Conservation (phyloP, 2,888 invertebrate genomes). For the Drosophila mettleri region DNA sequence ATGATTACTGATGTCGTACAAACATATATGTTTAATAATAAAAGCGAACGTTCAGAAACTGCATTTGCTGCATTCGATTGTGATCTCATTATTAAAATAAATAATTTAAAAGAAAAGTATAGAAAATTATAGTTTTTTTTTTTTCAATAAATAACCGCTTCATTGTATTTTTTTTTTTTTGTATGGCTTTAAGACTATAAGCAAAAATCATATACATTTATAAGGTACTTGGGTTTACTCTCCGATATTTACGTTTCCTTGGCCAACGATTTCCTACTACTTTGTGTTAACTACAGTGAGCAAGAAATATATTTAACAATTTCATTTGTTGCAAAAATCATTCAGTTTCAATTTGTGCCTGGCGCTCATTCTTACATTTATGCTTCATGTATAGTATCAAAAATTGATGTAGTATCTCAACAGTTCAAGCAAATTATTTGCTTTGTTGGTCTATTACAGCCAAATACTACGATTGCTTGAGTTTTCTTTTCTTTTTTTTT, state of each 20-base stretch:
- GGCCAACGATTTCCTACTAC: slow-evolving; percentile 32
- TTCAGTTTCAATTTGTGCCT: slow-evolving; percentile 59
- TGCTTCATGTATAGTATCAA: slow-evolving; percentile 65
- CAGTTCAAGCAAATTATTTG: slow-evolving; percentile 35
- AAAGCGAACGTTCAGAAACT: slow-evolving; percentile 22
- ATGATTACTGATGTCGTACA: slow-evolving; percentile 7
- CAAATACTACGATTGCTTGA: slow-evolving; percentile 65
- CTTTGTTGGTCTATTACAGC: slow-evolving; percentile 50
- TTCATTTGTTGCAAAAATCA: slow-evolving; percentile 35
- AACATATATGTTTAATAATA: slow-evolving; percentile 35
- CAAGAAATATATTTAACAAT: slow-evolving; percentile 66
- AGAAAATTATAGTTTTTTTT: slow-evolving; percentile 35
- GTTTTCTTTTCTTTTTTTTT: background rate
- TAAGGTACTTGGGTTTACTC: slow-evolving; percentile 78
- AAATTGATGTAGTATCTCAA: slow-evolving; percentile 44
- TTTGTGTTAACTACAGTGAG: slow-evolving; percentile 68
- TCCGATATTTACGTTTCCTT: slow-evolving; percentile 51
- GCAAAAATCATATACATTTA: slow-evolving; percentile 73
- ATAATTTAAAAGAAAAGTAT: slow-evolving; percentile 36
- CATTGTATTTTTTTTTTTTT: slow-evolving; percentile 45
- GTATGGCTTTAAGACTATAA: slow-evolving; percentile 57
- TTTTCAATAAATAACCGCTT: slow-evolving; percentile 60
- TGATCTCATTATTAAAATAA: slow-evolving; percentile 44
- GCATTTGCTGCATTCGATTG: slow-evolving; percentile 24
- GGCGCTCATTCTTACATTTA: slow-evolving; percentile 55